These are phyloP conservation scores for Peromyscus maniculatus DNA, from an alignment of 2,113 vertebrate genomes.

Conservation along the genomic window DNA sequence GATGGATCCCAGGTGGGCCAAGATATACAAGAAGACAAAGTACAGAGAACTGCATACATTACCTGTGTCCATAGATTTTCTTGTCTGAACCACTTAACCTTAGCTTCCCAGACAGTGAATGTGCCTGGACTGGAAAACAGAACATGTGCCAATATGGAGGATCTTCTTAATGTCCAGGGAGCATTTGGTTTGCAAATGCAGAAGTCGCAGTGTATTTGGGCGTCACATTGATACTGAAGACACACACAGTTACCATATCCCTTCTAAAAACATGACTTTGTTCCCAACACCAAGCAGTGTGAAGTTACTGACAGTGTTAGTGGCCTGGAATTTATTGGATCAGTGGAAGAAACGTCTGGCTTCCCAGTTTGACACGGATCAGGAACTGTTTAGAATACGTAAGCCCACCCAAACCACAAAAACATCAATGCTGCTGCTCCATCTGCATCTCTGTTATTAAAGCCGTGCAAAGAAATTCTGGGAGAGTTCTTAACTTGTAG, in stretches of 20 bases:
- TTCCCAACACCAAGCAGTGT: constrained; percentile 67
- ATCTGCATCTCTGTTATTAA: constrained; percentile 57
- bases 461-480: constrained; percentile 72
- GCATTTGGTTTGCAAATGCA: constrained; percentile 4
- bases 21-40: constrained; percentile 4
- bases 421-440: constrained; percentile 38
- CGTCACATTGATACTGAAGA: constrained; percentile 1
- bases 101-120: neutral
- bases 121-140: neutral
- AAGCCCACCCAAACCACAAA: constrained; percentile 82
- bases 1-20: neutral
- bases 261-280: constrained; percentile 58
- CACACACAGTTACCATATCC: neutral
- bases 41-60: neutral
- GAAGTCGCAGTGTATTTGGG: neutral
- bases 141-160: neutral
- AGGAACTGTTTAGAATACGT: constrained; percentile 78
- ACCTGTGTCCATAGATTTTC: neutral
- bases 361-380: constrained; percentile 78
- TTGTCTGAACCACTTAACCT: neutral
- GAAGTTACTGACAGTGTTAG: constrained; percentile 76
- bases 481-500: constrained; percentile 56
- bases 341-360: constrained; percentile 80
- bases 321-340: constrained; percentile 75
- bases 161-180: neutral